Conservation (phyloP, 2,888 invertebrate species). For the Plagodis pulveraria region DNA sequence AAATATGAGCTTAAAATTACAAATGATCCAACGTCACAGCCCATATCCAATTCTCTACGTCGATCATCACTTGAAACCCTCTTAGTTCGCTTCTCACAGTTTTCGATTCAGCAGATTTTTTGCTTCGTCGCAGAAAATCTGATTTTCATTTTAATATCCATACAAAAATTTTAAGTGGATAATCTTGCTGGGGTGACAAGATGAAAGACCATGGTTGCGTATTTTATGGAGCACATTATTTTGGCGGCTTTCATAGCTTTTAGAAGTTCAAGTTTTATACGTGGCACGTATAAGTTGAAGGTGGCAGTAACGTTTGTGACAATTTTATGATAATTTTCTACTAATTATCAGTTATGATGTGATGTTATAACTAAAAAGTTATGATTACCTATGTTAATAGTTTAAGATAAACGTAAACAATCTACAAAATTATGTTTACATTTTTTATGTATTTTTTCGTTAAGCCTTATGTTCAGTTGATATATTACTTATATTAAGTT, state of each 20-base stretch:
- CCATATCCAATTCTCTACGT: not conserved
- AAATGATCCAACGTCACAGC: not conserved
- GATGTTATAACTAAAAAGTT: too few relatives aligned
- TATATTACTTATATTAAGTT: too few relatives aligned
- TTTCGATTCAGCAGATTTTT: conserved; percentile 34
- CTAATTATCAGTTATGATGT: too few relatives aligned
- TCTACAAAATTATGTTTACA: too few relatives aligned
- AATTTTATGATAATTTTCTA: too few relatives aligned
- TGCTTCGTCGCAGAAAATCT: conserved; percentile 36
- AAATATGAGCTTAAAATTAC: not conserved
- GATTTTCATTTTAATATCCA: conserved; percentile 41
- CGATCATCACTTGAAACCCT: conserved; percentile 8
- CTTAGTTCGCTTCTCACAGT: conserved; percentile 23
- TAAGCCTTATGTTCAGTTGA: too few relatives aligned
- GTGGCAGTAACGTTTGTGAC: not conserved
- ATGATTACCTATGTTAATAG: too few relatives aligned
- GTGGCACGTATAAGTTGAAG: not conserved
- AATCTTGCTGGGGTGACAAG: conserved; percentile 30
- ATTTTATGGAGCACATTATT: conserved; percentile 21
- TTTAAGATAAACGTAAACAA: too few relatives aligned
- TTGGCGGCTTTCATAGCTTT: conserved; percentile 8
- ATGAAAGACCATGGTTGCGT: conserved; percentile 25
- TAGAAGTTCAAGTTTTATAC: conserved; percentile 14
- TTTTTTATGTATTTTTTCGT: too few relatives aligned
- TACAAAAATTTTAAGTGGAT: conserved; percentile 39